These are phyloP conservation scores for Hylaea fasciaria DNA, from an alignment of 2,888 invertebrate genomes.

Conservation along the genomic window DNA sequence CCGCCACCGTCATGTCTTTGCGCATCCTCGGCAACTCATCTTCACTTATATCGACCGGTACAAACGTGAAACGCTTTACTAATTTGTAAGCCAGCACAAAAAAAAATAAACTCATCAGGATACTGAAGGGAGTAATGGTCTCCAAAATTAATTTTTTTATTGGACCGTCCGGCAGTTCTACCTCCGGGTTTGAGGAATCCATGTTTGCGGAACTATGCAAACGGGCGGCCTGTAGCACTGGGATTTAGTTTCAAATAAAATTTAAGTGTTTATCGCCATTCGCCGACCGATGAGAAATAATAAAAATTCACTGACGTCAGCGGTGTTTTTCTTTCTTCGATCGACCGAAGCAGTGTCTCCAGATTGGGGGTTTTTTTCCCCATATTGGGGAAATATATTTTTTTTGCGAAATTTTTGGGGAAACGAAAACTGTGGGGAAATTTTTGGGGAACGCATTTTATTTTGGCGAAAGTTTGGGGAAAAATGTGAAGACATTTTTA, in stretches of 20 bases:
- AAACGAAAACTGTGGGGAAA: too few relatives aligned
- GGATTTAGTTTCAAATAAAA: constrained; percentile 50
- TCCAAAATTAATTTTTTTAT: constrained; percentile 32
- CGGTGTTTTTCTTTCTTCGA: constrained; percentile 20
- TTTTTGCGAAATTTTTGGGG: too few relatives aligned
- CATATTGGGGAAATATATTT: too few relatives aligned
- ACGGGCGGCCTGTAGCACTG: constrained; percentile 39
- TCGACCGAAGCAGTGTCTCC: too few relatives aligned
- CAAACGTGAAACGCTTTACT: constrained; percentile 73
- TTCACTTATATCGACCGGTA: constrained; percentile 49
- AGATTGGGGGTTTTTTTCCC: too few relatives aligned
- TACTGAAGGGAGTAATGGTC: constrained; percentile 87
- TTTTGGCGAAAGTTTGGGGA: too few relatives aligned
- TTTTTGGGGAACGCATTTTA: too few relatives aligned
- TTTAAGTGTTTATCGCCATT: constrained; percentile 52
- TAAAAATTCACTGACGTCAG: constrained; percentile 66
- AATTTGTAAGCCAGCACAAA: constrained; percentile 88
- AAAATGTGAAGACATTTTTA: too few relatives aligned
- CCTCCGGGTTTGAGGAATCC: constrained; percentile 65
- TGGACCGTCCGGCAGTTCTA: constrained; percentile 53
- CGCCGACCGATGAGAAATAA: constrained; percentile 46
- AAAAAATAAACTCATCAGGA: constrained; percentile 86
- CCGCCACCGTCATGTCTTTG: constrained; percentile 95
- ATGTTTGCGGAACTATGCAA: constrained; percentile 52
- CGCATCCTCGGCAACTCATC: constrained; percentile 90